phyloP scores from a whole-genome alignment of 2,888 invertebrate genomes.

The Fissipunctia ypsillon region DNA sequence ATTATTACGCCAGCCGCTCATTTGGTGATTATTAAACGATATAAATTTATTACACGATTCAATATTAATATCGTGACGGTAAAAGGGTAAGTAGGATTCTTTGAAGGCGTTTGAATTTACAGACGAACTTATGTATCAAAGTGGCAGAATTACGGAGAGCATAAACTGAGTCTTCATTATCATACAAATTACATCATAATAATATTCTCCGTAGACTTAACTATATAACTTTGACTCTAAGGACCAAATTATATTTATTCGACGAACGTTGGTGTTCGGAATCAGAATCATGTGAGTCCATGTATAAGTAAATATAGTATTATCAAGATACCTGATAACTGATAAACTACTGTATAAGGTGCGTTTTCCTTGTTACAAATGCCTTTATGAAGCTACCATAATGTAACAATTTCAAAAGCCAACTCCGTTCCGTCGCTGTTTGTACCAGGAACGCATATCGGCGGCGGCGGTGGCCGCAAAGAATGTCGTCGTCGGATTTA shows the following conservation, averaged over 20 bases:
- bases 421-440: slow-evolving; percentile 59
- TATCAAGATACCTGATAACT: slow-evolving; percentile 56
- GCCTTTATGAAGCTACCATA: slow-evolving; percentile 65
- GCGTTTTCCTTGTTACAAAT: slow-evolving; percentile 62
- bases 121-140: slow-evolving; percentile 14
- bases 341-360: slow-evolving; percentile 58
- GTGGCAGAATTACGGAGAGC: background rate
- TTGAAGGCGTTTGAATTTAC: slow-evolving; percentile 29
- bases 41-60: slow-evolving; percentile 72
- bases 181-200: slow-evolving; percentile 10
- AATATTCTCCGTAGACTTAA: background rate
- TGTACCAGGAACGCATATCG: slow-evolving; percentile 77
- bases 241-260: slow-evolving; percentile 15
- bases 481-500: slow-evolving; percentile 85
- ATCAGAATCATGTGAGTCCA: slow-evolving; percentile 29
- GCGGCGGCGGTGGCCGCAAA: slow-evolving; percentile 82
- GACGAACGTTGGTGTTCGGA: slow-evolving; percentile 18
- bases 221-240: slow-evolving; percentile 3
- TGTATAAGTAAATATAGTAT: slow-evolving; percentile 43
- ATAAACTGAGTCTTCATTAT: slow-evolving; percentile 13
- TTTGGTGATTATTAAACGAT: slow-evolving; percentile 73
- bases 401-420: slow-evolving; percentile 67
- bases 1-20: slow-evolving; percentile 72
- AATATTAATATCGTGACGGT: slow-evolving; percentile 73
- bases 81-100: slow-evolving; percentile 60